Conservation (phyloP, 2,113 vertebrate genomes). For the Hepsetus odoe region DNA sequence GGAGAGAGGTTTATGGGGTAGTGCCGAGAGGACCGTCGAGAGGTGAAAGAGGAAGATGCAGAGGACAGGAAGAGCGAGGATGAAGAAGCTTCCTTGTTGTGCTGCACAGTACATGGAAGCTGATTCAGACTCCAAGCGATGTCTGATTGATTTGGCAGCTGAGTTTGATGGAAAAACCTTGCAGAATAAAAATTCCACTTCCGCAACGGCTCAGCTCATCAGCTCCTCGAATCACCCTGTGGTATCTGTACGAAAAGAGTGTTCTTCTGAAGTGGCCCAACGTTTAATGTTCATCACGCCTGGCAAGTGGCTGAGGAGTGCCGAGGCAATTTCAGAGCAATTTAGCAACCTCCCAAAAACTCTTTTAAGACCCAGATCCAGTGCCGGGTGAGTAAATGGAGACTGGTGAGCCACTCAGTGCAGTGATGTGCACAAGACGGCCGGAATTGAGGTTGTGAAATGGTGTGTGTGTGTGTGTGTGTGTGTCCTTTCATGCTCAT, state of each 20-base stretch:
- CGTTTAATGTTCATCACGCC: not conserved
- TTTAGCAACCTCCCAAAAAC: not conserved
- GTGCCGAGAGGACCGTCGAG: too few relatives aligned
- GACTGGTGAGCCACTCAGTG: not conserved
- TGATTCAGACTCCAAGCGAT: too few relatives aligned
- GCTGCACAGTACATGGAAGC: too few relatives aligned
- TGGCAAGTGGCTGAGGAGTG: not conserved
- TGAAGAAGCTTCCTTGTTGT: too few relatives aligned
- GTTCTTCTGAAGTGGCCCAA: not conserved
- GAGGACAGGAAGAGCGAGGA: too few relatives aligned
- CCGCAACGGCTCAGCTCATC: not conserved
- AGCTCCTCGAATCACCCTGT: not conserved
- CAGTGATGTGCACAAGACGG: not conserved
- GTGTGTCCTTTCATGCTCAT: not conserved
- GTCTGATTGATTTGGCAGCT: too few relatives aligned
- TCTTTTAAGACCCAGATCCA: not conserved
- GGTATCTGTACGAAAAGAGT: not conserved
- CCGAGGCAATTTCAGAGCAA: not conserved
- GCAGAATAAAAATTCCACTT: not conserved
- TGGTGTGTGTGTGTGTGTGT: not conserved
- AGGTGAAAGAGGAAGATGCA: too few relatives aligned
- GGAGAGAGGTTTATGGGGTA: too few relatives aligned
- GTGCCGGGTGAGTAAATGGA: not conserved
- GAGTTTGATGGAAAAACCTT: not conserved
- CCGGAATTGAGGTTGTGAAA: not conserved